Evolutionary conservation across 2,888 invertebrate genomes (phyloP).

Genomic region (Scotopteryx bipunctaria): DNA sequence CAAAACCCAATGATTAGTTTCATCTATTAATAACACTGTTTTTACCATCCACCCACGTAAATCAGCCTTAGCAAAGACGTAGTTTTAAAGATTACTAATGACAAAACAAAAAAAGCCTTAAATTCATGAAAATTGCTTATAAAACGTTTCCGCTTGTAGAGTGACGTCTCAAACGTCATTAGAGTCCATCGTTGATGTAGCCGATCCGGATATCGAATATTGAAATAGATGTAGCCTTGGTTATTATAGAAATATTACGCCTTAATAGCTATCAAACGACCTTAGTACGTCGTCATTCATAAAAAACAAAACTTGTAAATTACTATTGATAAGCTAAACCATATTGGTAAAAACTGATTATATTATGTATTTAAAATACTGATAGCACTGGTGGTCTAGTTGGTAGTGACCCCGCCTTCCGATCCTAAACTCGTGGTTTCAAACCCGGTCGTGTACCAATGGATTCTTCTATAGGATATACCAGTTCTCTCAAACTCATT

Average conservation of each 20-base stretch:
- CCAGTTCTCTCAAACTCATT: too few species aligned
- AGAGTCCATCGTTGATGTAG: conserved; percentile 8
- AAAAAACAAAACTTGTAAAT: not conserved
- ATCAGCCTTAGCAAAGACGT: not conserved
- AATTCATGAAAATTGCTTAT: conserved; percentile 10
- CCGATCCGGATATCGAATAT: conserved; percentile 15
- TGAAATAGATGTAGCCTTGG: conserved; percentile 8
- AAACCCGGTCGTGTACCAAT: too few species aligned
- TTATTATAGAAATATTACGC: conserved; percentile 11
- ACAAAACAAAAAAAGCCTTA: not conserved
- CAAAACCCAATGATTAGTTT: not conserved
- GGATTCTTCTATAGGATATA: too few species aligned
- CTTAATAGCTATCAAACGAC: conserved; percentile 6
- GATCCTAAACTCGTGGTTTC: too few species aligned
- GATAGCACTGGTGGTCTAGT: too few species aligned
- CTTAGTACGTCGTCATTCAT: conserved; percentile 7
- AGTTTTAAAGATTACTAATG: conserved; percentile 5
- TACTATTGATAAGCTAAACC: too few species aligned
- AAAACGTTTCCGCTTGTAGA: conserved; percentile 13
- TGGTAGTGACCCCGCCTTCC: too few species aligned
- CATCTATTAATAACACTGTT: not conserved
- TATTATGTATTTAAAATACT: too few species aligned
- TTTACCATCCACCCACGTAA: not conserved
- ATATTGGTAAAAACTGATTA: too few species aligned
- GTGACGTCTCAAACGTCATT: conserved; percentile 12